phyloP scores from a whole-genome alignment of 2,797 vertebrate species.

The Silurus lanzhouensis region DNA sequence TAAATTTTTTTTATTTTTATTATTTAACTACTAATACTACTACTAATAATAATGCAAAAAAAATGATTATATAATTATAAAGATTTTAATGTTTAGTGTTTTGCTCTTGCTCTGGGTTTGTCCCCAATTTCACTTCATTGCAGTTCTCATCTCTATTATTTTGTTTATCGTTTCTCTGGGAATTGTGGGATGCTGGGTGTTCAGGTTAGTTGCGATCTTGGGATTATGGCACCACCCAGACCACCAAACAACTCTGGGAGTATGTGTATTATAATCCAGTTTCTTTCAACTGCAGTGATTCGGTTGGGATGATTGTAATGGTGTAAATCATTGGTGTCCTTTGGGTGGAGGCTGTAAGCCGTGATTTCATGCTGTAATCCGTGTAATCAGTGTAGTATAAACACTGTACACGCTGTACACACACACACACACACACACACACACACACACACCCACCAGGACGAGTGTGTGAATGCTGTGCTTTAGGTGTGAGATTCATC shows the following conservation, averaged over 20 bases:
- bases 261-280: constrained; percentile 32
- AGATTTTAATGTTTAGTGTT: background rate
- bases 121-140: background rate
- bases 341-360: background rate
- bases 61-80: too few species aligned
- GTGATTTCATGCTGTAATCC: constrained; percentile 1
- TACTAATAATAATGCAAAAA: background rate
- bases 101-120: background rate
- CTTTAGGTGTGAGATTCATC: background rate
- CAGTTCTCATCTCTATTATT: background rate
- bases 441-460: background rate
- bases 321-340: constrained; percentile 19
- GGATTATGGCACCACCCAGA: constrained; percentile 45
- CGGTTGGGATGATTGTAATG: constrained; percentile 19
- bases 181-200: constrained; percentile 32
- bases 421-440: too few species aligned
- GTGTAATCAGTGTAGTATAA: background rate
- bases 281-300: constrained; percentile 32
- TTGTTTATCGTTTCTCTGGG: background rate
- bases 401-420: background rate
- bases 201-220: constrained; percentile 45
- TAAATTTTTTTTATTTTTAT: background rate
- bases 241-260: constrained; percentile 35
- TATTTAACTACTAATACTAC: too few species aligned
- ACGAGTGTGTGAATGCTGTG: background rate